Base-by-base conservation (phyloP, 2,888 invertebrate genomes). In the Euphydryas editha region DNA sequence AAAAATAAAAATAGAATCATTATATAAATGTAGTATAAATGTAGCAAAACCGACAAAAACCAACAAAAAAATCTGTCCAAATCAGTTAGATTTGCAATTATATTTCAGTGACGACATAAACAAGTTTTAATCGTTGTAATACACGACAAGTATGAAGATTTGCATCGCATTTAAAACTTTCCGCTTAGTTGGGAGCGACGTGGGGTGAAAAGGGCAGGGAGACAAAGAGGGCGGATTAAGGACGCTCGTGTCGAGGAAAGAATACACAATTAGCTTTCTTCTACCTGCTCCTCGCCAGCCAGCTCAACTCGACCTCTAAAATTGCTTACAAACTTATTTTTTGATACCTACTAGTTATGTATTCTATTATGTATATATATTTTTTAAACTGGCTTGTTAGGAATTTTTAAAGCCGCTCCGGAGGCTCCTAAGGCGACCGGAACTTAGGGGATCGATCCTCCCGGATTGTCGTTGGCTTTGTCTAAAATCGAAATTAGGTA, bases 231-330 rank as follows among this genome's bases (percentile, higher is more conserved):
- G 86, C 85, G 90, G 90, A 92, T 92, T 92, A 92, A 90, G 91
- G 89, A 88, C 86, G 86, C 83, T 81, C 80, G 81, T 84, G 86
- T 87, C 92, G 90, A 90, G 91, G 88, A 92, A 92, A 92, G 92
- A 92, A 92, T 92, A 92, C 92, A 90, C 89, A 92, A 92, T 92
- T 92, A 92, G 92, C 86, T 89, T 81, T 83, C 83, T 82, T 83
- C 90, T 92, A 92, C 92, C 92, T 92, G 92, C 88, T 69, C 21
- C 42, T 57, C 87, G 84, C 83, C 51, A 86, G 81, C 91, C 90
- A 90, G 82, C 69, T 69, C 74, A 74, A 72, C 44, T 62, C 70
- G 80, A 72, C 49, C 80, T 71, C 62, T 66, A 70, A 70, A 71
- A 68, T 72, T 65, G 69, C 65, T 56, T 65, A 47, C 59, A 59